Evolutionary conservation across 2,888 invertebrate species (phyloP), one percentile per base, ranked within the genome.

Genomic region (Dryocosmus kuriphilus): DNA sequence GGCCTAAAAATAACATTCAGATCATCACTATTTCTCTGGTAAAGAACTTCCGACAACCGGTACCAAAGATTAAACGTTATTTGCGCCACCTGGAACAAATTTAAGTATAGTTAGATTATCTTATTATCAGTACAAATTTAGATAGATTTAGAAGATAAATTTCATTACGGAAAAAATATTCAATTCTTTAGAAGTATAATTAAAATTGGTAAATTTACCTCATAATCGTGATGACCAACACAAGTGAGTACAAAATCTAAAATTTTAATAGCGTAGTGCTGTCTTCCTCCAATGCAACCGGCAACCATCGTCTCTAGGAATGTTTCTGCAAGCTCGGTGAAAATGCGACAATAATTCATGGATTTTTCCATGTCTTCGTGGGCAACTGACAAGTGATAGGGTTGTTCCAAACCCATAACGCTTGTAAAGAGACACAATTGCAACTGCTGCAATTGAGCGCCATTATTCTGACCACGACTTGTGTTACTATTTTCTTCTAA

Each of bases 41-140:
- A 99, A 6, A 99, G 93, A 87, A 97, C 96, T 92, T 99, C 99
- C 6, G 99, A 98, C 51, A 99, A 92, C 35, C 97, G 94, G 92
- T 98, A 99, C 99, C 99, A 99, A 79, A 99, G 94, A 92, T 98
- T 97, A 91, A 99, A 99, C 1, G 99, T 98, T 85, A 99, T 97
- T 87, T 95, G 95, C 16, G 95, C 94, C 19, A 96, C 94, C 95
- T 95, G 87, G 46, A 87, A 80, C 22, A 78, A 71, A 76, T 57
- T 38, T n/a, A 22, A 74, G 63, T 61, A 82, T 1, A 41, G 5
- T 1, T 32, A 32, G 32, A 32, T 32, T 32, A 32, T 32, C 7
- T 7, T 32, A 5, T 32, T 1, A 32, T 32, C 6, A 32, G n/a
- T n/a, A n/a, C n/a, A n/a, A n/a, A n/a, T n/a, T n/a, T n/a, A n/a